phyloP scores from a whole-genome alignment of 2,888 invertebrate species.

The Dendrolimus houi region DNA sequence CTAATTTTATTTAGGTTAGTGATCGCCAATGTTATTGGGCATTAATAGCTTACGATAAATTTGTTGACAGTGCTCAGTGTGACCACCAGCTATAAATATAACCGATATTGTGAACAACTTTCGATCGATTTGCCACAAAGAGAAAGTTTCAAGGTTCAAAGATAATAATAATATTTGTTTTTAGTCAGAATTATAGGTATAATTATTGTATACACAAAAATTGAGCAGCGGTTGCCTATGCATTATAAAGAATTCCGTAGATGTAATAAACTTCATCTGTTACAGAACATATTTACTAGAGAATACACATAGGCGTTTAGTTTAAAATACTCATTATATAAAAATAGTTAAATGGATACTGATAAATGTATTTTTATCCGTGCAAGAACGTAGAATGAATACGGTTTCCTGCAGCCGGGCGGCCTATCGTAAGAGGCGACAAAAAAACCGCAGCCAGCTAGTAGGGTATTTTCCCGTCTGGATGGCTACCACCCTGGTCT shows the following conservation, averaged over 20 bases:
- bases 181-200: no score
- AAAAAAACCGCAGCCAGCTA: background rate
- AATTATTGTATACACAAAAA: background rate
- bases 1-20: background rate
- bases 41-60: background rate
- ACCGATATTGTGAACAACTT: background rate
- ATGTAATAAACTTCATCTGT: background rate
- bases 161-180: no score
- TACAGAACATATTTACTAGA: no score
- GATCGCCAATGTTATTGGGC: background rate
- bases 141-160: no score
- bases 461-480: background rate
- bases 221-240: background rate
- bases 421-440: background rate
- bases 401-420: background rate
- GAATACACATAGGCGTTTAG: background rate
- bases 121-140: background rate
- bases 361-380: no score
- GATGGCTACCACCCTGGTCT: background rate
- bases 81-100: background rate
- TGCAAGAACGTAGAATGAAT: background rate
- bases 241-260: background rate
- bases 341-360: constrained; percentile 2
- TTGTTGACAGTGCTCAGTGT: background rate
- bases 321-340: no score